Evolutionary conservation across 2,888 invertebrate genomes (phyloP).

Genomic region (Seladonia tumulorum): DNA sequence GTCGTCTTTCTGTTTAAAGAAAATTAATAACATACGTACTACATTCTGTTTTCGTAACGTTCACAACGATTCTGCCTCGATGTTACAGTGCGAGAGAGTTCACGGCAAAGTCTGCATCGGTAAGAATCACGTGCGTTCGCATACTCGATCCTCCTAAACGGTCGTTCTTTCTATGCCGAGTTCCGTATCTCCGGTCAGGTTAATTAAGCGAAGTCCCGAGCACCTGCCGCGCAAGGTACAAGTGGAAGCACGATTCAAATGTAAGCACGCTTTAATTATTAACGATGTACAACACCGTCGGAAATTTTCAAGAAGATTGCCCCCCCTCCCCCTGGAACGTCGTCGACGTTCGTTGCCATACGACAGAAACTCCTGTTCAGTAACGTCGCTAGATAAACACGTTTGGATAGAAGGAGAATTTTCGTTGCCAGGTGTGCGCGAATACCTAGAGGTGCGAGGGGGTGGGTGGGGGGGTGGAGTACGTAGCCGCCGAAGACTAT

Average conservation of each 20-base stretch:
- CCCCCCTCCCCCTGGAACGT: background rate
- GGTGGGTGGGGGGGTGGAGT: background rate
- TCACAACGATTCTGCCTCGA: background rate
- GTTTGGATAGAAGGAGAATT: background rate
- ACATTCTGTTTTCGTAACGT: too few relatives aligned
- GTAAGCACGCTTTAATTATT: background rate
- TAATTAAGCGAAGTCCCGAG: background rate
- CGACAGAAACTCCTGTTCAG: background rate
- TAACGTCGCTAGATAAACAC: background rate
- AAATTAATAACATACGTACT: background rate
- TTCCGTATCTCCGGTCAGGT: background rate
- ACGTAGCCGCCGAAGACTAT: background rate
- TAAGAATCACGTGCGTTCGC: background rate
- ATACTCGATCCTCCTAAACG: background rate
- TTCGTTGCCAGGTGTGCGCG: slow-evolving; percentile 23
- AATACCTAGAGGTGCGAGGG: background rate
- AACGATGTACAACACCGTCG: background rate
- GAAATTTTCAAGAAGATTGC: background rate
- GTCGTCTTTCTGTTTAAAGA: background rate
- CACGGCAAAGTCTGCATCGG: background rate
- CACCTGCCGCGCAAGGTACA: background rate
- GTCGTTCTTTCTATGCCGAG: background rate
- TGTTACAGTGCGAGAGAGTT: background rate
- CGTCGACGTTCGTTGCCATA: background rate
- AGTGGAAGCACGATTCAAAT: background rate